Evolutionary conservation across 2,113 vertebrate genomes (phyloP), one percentile per base, ranked within the genome.

Genomic region (Scalopus aquaticus): DNA sequence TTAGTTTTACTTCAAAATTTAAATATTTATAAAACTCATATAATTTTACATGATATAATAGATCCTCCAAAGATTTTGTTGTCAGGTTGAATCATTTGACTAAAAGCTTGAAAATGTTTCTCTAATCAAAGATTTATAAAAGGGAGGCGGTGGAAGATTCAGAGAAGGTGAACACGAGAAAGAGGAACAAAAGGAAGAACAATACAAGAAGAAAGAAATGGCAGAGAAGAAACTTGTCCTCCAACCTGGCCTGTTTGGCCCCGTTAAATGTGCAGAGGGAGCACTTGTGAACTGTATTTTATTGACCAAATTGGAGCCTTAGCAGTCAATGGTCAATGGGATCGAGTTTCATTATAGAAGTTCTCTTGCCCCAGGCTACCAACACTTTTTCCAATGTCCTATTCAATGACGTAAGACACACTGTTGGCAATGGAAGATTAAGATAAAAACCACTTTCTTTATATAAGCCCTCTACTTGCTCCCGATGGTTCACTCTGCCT

Each of bases 221-320:
- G 24, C 20, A 22, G 16, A 32, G 64, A 64, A 49, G 6, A 32
- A 80, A 30, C 7, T 2, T 67, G 15, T 16, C 24, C 22, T 86
- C 32, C 7, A 12, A 9, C 15, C 7, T 60, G 24, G 19, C 49
- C 16, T 9, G 20, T n/a, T 8, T 3, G 17, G 0, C 16, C 54
- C 35, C 54, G 0, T 28, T 37, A 17, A 6, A 6, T 22, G 7
- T 10, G 2, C 5, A 79, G 44, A 56, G 19, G 2, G 28, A 46
- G 12, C 60, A 22, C 3, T 15, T 32, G 2, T 37, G 8, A 11
- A 16, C 28, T 37, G 13, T 1, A 20, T 24, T 51, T 60, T 22
- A 22, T 3, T 64, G 35, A 51, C 54, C 32, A 64, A 46, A 30
- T 1, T 2, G 26, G 20, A 1, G n/a, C 9, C 8, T 54, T 77